Conservation (phyloP, 2,888 invertebrate genomes). For the Aquatica leii region DNA sequence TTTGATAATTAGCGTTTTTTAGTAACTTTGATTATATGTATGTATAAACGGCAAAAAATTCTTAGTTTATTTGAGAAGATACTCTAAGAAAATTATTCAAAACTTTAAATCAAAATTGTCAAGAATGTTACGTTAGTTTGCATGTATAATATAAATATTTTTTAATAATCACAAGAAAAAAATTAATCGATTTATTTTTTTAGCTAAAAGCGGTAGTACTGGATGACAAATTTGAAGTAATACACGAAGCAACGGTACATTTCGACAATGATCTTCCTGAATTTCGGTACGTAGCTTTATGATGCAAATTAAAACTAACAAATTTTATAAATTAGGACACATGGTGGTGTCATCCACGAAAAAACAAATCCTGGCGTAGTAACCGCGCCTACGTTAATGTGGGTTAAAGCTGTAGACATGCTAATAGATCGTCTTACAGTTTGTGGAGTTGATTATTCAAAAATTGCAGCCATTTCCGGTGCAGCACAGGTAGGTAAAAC, state of each 20-base stretch:
- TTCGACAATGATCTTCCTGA: slow-evolving; percentile 95
- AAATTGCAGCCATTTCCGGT: slow-evolving; percentile 86
- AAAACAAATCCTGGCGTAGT: slow-evolving; percentile 65
- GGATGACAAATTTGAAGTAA: slow-evolving; percentile 73
- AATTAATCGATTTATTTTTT: slow-evolving; percentile 51
- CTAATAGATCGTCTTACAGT: slow-evolving; percentile 84
- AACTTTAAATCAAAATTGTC: too few relatives aligned
- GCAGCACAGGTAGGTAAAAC: slow-evolving; percentile 79
- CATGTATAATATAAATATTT: too few relatives aligned
- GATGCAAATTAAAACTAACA: neutral
- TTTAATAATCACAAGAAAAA: too few relatives aligned
- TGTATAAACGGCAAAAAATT: too few relatives aligned
- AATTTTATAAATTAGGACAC: slow-evolving; percentile 61
- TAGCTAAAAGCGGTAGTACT: slow-evolving; percentile 92
- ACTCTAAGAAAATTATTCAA: too few relatives aligned
- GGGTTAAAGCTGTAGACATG: slow-evolving; percentile 95
- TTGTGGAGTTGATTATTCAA: slow-evolving; percentile 82
- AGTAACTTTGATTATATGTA: too few relatives aligned
- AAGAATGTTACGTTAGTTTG: too few relatives aligned
- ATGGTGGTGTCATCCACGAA: slow-evolving; percentile 68
- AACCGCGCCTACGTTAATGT: slow-evolving; percentile 88
- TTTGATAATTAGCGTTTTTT: too few relatives aligned
- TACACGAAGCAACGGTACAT: slow-evolving; percentile 83
- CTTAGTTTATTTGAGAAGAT: too few relatives aligned
- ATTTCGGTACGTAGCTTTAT: slow-evolving; percentile 70